These are phyloP conservation scores for Torymus texanus DNA, from an alignment of 2,888 invertebrate species.

Conservation along the genomic window DNA sequence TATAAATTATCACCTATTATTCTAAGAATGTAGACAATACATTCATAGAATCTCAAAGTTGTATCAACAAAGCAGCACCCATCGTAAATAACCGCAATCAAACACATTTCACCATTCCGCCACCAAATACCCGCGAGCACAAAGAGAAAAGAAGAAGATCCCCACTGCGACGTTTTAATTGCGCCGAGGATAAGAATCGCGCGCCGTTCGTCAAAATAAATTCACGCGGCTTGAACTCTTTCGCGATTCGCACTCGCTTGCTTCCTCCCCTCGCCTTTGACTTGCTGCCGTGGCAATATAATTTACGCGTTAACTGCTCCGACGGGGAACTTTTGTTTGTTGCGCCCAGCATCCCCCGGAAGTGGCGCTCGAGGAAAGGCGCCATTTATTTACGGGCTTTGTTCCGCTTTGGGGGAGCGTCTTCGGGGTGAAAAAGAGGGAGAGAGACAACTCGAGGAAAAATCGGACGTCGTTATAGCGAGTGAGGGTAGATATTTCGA, in stretches of 20 bases:
- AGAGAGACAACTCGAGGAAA: not conserved
- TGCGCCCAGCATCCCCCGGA: not conserved
- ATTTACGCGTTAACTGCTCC: constrained; percentile 50
- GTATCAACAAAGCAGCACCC: too few species aligned
- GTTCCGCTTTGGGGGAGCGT: constrained; percentile 4
- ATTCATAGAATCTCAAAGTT: too few species aligned
- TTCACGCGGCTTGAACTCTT: constrained; percentile 24
- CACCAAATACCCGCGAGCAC: too few species aligned
- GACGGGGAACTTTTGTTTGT: constrained; percentile 39
- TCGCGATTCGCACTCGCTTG: not conserved
- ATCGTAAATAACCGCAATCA: too few species aligned
- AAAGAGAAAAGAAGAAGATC: too few species aligned
- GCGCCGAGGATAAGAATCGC: not conserved
- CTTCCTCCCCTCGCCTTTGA: constrained; percentile 12
- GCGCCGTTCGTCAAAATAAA: constrained; percentile 31
- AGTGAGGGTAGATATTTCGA: too few species aligned
- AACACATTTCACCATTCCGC: too few species aligned
- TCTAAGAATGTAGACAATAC: too few species aligned
- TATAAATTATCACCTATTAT: too few species aligned
- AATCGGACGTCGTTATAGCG: not conserved
- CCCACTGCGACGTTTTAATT: constrained; percentile 16
- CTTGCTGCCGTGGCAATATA: constrained; percentile 29
- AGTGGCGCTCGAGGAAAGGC: constrained; percentile 8
- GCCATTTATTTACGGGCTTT: constrained; percentile 40
- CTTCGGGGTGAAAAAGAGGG: not conserved